A percentile compares a stretch with the other conserved stretches of the same genome.
Conservation (phyloP, 1,140 invertebrate genomes). For the Papilio glaucus region DNA sequence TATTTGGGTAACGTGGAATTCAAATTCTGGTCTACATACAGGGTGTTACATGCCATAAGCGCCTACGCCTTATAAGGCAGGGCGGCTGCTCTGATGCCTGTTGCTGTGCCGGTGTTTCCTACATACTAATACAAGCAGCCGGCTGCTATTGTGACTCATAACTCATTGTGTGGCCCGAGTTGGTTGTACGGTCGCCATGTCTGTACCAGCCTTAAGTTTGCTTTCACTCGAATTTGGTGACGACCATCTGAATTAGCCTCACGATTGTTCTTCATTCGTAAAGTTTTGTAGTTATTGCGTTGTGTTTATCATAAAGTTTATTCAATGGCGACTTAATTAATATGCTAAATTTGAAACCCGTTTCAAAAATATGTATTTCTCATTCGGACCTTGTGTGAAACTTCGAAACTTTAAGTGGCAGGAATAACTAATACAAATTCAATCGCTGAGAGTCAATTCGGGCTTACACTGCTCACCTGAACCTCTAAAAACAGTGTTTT, state of each 20-base stretch:
- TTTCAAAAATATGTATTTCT: slow-evolving; percentile 6
- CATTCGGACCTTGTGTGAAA: no score
- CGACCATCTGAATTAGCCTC: background rate
- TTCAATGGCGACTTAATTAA: background rate
- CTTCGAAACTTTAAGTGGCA: no score
- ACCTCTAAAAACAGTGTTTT: no score
- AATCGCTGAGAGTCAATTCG: no score
- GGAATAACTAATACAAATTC: no score
- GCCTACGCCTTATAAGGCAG: slow-evolving; percentile 1
- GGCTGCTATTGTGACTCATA: slow-evolving; percentile 17
- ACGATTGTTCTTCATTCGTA: background rate
- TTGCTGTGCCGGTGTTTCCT: slow-evolving; percentile 24
- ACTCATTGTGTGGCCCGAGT: slow-evolving; percentile 24
- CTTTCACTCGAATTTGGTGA: slow-evolving; percentile 18
- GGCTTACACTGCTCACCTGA: no score
- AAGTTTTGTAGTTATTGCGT: background rate
- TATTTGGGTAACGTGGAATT: slow-evolving; percentile 21
- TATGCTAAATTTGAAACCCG: background rate
- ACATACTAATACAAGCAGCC: slow-evolving; percentile 11
- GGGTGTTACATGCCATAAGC: slow-evolving; percentile 22
- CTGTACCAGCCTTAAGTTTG: background rate
- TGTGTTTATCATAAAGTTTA: background rate
- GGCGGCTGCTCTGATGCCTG: slow-evolving; percentile 21
- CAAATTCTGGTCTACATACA: slow-evolving; percentile 22
- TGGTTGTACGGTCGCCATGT: slow-evolving; percentile 14